Conservation (phyloP, 1,140 invertebrate genomes). For the Zaprionus vittiger region DNA sequence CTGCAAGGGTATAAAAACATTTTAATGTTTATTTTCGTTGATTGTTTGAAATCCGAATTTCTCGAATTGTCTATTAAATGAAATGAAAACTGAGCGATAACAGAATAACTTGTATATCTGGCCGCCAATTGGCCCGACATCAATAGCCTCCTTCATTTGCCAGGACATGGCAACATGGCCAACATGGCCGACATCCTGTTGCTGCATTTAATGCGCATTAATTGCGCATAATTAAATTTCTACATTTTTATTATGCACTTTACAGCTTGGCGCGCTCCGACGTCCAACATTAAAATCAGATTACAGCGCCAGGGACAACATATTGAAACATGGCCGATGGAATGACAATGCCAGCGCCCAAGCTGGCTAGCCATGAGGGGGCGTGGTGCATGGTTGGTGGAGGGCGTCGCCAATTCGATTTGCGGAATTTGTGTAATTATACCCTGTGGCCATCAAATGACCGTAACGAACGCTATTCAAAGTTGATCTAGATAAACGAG, state of each 20-base stretch:
- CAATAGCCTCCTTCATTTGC: conserved; percentile 41
- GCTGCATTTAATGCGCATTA: conserved; percentile 74
- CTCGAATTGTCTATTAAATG: conserved; percentile 9
- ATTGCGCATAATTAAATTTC: conserved; percentile 78
- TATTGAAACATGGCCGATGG: conserved; percentile 36
- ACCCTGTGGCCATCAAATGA: conserved; percentile 1
- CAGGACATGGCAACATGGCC: background rate
- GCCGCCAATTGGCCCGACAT: conserved; percentile 60
- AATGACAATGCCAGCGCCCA: background rate
- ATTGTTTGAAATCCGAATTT: background rate
- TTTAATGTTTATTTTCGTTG: background rate
- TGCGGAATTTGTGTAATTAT: conserved; percentile 11
- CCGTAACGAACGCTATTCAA: background rate
- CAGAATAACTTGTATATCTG: conserved; percentile 30
- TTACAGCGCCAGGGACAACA: conserved; percentile 48
- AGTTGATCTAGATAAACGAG: conserved; percentile 5
- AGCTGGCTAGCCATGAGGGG: background rate
- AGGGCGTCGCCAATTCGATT: conserved; percentile 6
- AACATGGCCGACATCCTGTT: conserved; percentile 41
- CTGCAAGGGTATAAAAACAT: background rate
- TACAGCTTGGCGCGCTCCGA: conserved; percentile 51
- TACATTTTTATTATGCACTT: conserved; percentile 77
- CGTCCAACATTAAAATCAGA: conserved; percentile 67
- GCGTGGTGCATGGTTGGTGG: background rate
- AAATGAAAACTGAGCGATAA: conserved; percentile 44